Conservation (phyloP, 2,113 vertebrate species). For the Sebastes schlegelii region DNA sequence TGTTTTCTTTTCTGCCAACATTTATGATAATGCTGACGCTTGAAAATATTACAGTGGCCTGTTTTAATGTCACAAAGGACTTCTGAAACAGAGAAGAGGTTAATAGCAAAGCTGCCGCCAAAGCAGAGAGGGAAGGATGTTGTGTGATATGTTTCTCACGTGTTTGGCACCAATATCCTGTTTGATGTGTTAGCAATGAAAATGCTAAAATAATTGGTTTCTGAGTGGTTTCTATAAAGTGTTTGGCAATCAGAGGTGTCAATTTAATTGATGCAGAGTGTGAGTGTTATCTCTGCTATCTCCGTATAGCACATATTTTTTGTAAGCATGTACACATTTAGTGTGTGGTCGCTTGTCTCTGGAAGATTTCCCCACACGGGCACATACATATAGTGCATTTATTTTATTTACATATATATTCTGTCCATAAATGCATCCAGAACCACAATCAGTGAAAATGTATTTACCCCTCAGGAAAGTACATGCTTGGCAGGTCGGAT, state of each 20-base stretch:
- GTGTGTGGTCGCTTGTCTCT: background rate
- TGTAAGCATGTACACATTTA: background rate
- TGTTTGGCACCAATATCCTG: slow-evolving; percentile 3
- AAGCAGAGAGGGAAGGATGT: background rate
- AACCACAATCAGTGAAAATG: slow-evolving; percentile 29
- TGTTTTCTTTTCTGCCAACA: slow-evolving; percentile 12
- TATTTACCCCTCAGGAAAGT: slow-evolving; percentile 5
- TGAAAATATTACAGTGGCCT: background rate
- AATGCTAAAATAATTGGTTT: slow-evolving; percentile 26
- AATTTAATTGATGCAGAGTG: background rate
- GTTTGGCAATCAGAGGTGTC: slow-evolving; percentile 22
- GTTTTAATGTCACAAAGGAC: background rate
- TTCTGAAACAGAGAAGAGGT: background rate
- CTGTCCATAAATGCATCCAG: slow-evolving; percentile 12
- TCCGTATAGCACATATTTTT: background rate
- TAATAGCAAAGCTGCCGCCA: background rate
- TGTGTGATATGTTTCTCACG: background rate
- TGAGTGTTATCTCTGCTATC: background rate
- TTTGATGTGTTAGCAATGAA: background rate
- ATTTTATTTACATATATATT: background rate
- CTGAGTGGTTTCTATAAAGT: slow-evolving; percentile 10
- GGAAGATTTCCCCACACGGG: background rate
- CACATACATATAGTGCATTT: background rate
- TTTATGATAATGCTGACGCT: slow-evolving; percentile 7
- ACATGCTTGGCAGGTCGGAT: background rate